Evolutionary conservation across 1,140 invertebrate genomes (phyloP), one percentile per base, ranked within the genome.

Genomic region (Venturia canescens): DNA sequence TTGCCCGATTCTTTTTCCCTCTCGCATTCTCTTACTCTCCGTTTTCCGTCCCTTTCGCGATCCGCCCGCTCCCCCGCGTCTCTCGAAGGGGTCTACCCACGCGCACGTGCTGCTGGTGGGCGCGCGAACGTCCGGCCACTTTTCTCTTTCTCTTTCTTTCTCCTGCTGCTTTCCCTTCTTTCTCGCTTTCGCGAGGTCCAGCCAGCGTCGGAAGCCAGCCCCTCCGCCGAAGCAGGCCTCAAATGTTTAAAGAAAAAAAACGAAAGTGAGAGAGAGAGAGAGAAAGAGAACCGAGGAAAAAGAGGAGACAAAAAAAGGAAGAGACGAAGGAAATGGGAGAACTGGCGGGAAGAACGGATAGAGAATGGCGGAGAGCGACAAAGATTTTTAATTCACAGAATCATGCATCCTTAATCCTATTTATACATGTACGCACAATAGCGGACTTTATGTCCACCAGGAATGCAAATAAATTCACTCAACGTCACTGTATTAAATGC

Each of bases 11-110:
- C 48, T 76, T 21, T 67, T 76, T 78, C 74, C 71, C 78, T 80
- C 38, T 71, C 38, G 66, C 78, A 63, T 60, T 69, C 50, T 44
- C 38, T 50, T 50, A 13, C 7, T 63, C 69, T 63, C 60, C 13
- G n/a, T 23, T 26, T 27, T 34, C 13, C 38, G 77, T 84, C 78
- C n/a, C 53, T 27, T 57, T 81, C 57, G 21, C 53, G 26, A 26
- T 18, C 27, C 5, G 4, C 26, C 13, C 3, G n/a, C 72, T 11
- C 38, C 31, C n/a, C 16, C 26, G 0, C 38, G 16, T 16, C 34
- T 31, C 38, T 23, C 78, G 63, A 26, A 77, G 27, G 71, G 79
- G 53, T 83, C 60, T 63, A 63, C 60, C 60, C 60, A 63, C 60
- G 60, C 60, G 60, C 60, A 63, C 60, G 60, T 63, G 60, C 60